Evolutionary conservation across 2,888 invertebrate species (phyloP), one percentile per base, ranked within the genome.

Genomic region (Platycheirus rosarum): DNA sequence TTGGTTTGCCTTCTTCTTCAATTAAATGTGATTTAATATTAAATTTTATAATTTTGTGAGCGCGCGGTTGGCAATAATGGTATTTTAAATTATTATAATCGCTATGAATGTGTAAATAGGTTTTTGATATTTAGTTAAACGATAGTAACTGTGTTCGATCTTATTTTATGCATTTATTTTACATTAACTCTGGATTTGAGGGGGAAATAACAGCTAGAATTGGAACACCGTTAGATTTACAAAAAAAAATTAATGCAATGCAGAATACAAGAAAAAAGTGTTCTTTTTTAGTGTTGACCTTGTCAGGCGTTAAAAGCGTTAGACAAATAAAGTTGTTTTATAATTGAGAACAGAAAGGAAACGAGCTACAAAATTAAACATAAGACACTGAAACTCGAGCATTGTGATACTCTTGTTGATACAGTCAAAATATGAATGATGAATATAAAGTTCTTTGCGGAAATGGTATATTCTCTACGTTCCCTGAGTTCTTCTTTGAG

Each of bases 1-100:
- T n/a, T n/a, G 23, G 23, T 6, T 4, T 23, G 23, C 23, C 2
- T 32, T 32, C 8, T 6, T 74, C 44, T 74, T 44, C 26, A 20
- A 65, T 70, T 57, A 48, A 48, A 75, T 23, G 70, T 80, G 80
- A 80, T 70, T 75, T 75, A 80, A 80, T 68, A 69, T 55, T 63
- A 26, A 42, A 23, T 35, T 18, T 32, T 1, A 23, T 53, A 46
- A 26, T 37, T 53, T n/a, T 14, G n/a, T 20, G n/a, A 4, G 29
- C 23, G n/a, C 13, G 18, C 4, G 2, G 11, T 23, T 4, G 13
- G 8, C 9, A 32, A 2, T 13, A 37, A n/a, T n/a, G n/a, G 26
- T 6, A 40, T 53, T 18, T 20, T 57, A 49, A 55, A 35, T 20
- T n/a, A n/a, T n/a, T 32, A 26, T 14, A 29, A 49, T 42, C 63